A percentile compares a stretch with the other conserved stretches of the same genome.
phyloP scores from a whole-genome alignment of 2,113 vertebrate species.

The Syngnathus typhle region DNA sequence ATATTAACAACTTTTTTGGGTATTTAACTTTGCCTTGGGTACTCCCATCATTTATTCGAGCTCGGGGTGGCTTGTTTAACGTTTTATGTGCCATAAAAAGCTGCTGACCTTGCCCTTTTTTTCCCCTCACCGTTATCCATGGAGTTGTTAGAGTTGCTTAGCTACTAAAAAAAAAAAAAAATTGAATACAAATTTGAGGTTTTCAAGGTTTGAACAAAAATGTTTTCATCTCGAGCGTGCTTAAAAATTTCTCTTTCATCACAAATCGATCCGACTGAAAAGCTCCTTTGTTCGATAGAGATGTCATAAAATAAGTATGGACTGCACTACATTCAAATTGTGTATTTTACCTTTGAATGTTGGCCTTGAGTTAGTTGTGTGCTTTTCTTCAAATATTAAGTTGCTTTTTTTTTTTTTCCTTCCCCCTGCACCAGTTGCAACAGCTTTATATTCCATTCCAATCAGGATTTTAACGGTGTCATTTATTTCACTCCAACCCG shows the following conservation, averaged over 20 bases:
- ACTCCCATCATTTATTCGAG: not conserved
- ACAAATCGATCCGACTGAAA: not conserved
- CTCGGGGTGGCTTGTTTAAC: not conserved
- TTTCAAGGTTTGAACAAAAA: not conserved
- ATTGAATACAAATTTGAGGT: not conserved
- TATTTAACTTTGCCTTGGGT: not conserved
- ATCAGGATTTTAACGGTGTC: not conserved
- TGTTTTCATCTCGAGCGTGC: not conserved
- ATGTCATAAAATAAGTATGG: not conserved
- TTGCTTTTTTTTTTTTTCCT: not conserved
- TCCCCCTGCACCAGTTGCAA: not conserved
- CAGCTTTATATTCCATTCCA: not conserved
- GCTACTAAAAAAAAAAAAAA: not conserved
- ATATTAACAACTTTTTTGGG: no score
- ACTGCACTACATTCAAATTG: no score
- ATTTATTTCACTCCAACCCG: not conserved
- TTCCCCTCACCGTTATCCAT: no score
- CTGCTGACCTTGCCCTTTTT: not conserved
- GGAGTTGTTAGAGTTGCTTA: no score
- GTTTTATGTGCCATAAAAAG: not conserved
- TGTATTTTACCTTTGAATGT: not conserved
- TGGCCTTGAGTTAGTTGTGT: not conserved
- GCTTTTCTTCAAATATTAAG: not conserved
- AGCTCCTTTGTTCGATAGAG: not conserved
- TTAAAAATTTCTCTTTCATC: not conserved